Evolutionary conservation across 2,888 invertebrate species (phyloP), one percentile per base, ranked within the genome.

Genomic region (Catocala fraxini): DNA sequence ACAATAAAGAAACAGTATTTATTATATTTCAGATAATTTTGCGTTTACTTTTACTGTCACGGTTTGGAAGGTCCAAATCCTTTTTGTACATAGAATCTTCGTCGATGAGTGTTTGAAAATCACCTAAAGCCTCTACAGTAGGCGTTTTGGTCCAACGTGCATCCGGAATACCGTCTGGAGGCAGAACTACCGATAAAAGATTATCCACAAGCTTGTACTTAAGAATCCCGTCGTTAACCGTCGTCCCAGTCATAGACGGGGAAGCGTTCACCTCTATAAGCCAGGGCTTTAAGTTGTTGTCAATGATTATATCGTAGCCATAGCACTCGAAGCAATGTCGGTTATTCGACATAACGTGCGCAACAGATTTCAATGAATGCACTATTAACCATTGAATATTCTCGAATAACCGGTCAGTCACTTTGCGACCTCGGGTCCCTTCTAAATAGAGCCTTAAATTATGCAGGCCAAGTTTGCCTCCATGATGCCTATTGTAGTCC

Each of bases 221-320:
- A 79, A 99, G 95, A 82, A 98, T 98, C 74, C 99, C 95, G 89
- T 99, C 99, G 82, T 98, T 98, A 0, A 97, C 97, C 0, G 99
- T 99, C 0, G 99, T 99, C 0, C 99, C 98, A 0, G 98, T 98
- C 66, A 99, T 89, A 0, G 99, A 98, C 0, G 99, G 99, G 0
- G 99, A 99, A 0, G 99, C 98, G 85, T 99, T 99, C n/a, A 98
- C 98, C 94, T 98, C 98, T 56, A 98, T 97, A 10, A 98, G 92
- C 98, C 98, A 99, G 0, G 99, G 99, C 85, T 99, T 99, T 39
- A 99, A 90, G 81, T 97, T 97, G 84, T 98, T 97, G 86, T 99
- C 99, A 75, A 99, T 98, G 75, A 99, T 99, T 56, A 99, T 98
- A 84, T 99, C 99, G 85, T 98, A 99, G 46, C 99, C 99, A 83